Evolutionary conservation across 2,113 vertebrate species (phyloP), one percentile per base, ranked within the genome.

Genomic region (Oxygymnocypris stewartii): DNA sequence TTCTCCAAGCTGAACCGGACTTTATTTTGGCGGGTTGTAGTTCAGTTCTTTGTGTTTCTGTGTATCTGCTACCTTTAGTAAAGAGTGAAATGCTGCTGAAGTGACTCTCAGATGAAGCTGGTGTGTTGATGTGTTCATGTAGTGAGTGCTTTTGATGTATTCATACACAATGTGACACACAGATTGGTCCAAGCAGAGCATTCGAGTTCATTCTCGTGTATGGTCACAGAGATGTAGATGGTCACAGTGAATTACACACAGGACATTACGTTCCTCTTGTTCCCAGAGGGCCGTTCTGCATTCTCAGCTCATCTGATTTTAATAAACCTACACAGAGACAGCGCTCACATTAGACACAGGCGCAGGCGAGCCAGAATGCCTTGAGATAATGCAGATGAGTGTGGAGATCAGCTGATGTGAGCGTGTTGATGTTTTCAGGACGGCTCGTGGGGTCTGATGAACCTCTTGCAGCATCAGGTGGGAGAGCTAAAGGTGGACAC

Each of bases 391-490:
- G 65, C 13, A 69, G 65, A 47, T 61, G n/a, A 31, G 37, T 47
- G 63, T 89, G 54, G 16, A 65, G 63, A 11, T 65, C 25, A 14
- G 25, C 54, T 57, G 54, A 54, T 85, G 84, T 82, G 20, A 77
- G 28, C 61, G 74, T 80, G 47, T 79, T 20, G 54, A 23, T 78
- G 37, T 89, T 84, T 76, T 92, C 90, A 92, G 88, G 88, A 85
- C 18, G 79, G 67, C 6, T 85, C 89, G 7, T 88, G 89, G 86
- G 91, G 92, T 78, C 91, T 95, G 84, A 92, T 95, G 88, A 93
- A 92, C 57, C 94, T 95, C 75, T 88, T 97, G 90, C 96, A 96
- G 71, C 93, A 96, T 91, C 95, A 96, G 89, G 92, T 97, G 77
- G 96, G 94, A 79, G 93, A 96, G 83, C 90, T 97, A 85, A 94